phyloP scores from a whole-genome alignment of 2,113 vertebrate species.

The Pterocles gutturalis region DNA sequence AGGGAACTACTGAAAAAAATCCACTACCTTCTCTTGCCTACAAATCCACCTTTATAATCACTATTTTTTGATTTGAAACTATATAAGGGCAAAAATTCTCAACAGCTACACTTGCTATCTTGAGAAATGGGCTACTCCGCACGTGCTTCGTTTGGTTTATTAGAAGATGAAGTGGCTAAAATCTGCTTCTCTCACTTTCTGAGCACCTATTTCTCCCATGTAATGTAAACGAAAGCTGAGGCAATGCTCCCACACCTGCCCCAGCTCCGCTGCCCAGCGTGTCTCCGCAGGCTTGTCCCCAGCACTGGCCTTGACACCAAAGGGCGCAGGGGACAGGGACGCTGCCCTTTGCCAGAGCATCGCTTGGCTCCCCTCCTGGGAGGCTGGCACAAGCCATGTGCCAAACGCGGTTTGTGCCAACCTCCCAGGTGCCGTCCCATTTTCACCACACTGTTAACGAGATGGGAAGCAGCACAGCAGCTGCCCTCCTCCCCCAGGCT shows the following conservation, averaged over 20 bases:
- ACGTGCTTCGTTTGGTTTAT: background rate
- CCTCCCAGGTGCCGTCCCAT: too few species aligned
- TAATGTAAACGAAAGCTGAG: accelerated
- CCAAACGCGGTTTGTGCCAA: too few species aligned
- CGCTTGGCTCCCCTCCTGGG: too few species aligned
- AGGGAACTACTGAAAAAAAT: background rate
- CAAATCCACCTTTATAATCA: background rate
- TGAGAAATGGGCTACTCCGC: background rate
- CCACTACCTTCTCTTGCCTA: background rate
- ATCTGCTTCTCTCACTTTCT: background rate
- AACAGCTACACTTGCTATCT: background rate
- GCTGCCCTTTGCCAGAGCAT: too few species aligned
- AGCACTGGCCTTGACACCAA: background rate
- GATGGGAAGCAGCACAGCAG: too few species aligned
- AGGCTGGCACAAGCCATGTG: too few species aligned
- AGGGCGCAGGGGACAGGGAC: too few species aligned
- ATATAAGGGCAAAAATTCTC: background rate
- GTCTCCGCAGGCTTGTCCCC: background rate
- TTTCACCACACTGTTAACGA: too few species aligned
- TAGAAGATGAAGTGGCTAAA: background rate
- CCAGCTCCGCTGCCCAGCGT: background rate
- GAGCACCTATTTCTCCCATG: background rate
- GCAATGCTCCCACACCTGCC: accelerated
- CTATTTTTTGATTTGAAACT: background rate
- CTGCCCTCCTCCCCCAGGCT: too few species aligned